Base-by-base conservation (phyloP, 2,113 vertebrate species). In the Calidris pygmaea region DNA sequence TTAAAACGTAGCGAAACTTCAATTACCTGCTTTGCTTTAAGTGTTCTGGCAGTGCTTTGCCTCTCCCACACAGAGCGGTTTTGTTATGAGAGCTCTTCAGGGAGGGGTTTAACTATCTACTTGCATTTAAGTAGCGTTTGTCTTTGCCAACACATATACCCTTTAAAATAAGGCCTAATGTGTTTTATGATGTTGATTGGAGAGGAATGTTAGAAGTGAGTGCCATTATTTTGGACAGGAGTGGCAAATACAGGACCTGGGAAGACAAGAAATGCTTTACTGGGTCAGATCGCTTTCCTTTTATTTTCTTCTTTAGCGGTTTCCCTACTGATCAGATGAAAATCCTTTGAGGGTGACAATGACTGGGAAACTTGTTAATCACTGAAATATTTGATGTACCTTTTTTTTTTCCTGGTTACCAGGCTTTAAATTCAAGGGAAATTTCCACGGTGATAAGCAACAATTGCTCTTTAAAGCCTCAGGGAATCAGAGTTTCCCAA, bases 381-480 rank as follows among this genome's bases (percentile, higher is more conserved):
- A 29, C 71, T 47, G 65, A 81, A 85, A 93, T 73, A 78, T 55
- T 62, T 72, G 45, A 39, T 48, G 26, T 41, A 60, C 87, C 48
- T 45, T 62, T 93, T 62, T 63, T 74, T 56, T 74, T 70, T 34
- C n/a, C 68, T 85, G 56, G 91, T 90, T 92, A 87, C 63, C 32
- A 85, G 79, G 84, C 77, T 96, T 97, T 88, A 88, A 85, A 85
- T 94, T 85, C 58, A 73, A 93, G 90, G 68, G 68, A 74, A 67
- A 83, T 89, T 93, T 95, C 94, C 75, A 88, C 22, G 20, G 90
- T 65, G 92, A 93, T 92, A 90, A 91, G 81, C 47, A 92, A 92
- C 87, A 81, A 80, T 93, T 89, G 78, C 89, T 94, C 68, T 95
- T 92, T 80, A 62, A 87, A 90, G 80, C 93, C 89, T 95, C 55